Conservation (phyloP, 2,888 invertebrate genomes). For the Heliothis peltigera region DNA sequence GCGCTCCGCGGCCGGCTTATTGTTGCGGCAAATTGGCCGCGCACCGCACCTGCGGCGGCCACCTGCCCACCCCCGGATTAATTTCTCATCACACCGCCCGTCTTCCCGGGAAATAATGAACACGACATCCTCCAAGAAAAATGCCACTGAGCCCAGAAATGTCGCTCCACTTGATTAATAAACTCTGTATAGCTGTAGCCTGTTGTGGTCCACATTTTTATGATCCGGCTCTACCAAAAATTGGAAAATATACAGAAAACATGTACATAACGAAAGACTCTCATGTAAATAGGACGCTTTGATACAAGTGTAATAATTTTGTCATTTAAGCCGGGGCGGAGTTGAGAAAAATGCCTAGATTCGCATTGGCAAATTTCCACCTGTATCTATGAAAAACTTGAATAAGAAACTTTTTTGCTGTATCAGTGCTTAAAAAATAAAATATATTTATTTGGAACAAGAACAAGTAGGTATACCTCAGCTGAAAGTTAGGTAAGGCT, state of each 20-base stretch:
- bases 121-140: slow-evolving; percentile 84
- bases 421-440: no score
- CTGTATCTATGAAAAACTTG: no score
- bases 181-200: slow-evolving; percentile 69
- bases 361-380: no score
- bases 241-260: slow-evolving; percentile 57
- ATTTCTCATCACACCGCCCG: slow-evolving; percentile 87
- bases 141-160: slow-evolving; percentile 80
- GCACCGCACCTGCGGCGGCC: slow-evolving; percentile 78
- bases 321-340: no score
- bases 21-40: slow-evolving; percentile 79
- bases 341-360: no score
- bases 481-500: no score
- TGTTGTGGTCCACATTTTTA: slow-evolving; percentile 70
- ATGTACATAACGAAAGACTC: slow-evolving; percentile 25
- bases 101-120: slow-evolving; percentile 84
- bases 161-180: slow-evolving; percentile 85
- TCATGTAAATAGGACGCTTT: background rate
- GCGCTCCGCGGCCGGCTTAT: slow-evolving; percentile 62
- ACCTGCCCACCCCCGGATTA: slow-evolving; percentile 85
- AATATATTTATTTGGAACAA: no score
- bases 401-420: no score
- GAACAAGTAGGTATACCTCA: no score
- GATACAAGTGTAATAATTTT: no score
- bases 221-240: slow-evolving; percentile 66